A percentile compares a stretch with the other conserved stretches of the same genome.
These are phyloP conservation scores for Pterocles orientalis DNA, from an alignment of 2,113 vertebrate species.

Conservation along the genomic window DNA sequence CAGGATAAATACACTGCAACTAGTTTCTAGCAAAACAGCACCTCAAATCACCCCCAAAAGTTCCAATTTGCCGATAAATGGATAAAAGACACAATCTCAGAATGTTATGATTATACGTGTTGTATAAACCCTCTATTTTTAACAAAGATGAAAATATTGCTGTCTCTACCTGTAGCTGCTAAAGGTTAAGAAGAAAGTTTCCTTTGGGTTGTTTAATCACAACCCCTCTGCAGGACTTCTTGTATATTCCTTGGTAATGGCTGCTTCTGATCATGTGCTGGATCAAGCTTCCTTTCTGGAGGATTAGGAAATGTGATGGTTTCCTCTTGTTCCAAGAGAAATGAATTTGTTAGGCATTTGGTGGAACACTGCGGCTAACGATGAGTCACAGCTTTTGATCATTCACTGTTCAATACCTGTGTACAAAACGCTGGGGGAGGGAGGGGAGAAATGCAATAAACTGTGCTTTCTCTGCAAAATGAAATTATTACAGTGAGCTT, in stretches of 20 bases:
- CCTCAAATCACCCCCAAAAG: not conserved
- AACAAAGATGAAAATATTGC: not conserved
- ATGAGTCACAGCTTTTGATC: not conserved
- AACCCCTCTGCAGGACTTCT: not conserved
- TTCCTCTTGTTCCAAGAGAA: not conserved
- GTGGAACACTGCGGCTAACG: not conserved
- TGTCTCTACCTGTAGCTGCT: not conserved
- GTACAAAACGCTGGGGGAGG: not conserved
- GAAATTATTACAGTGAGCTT: conserved; percentile 36
- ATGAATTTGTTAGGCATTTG: not conserved
- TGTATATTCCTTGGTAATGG: not conserved
- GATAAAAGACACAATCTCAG: not conserved
- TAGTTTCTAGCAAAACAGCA: not conserved
- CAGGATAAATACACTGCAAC: not conserved
- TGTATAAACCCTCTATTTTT: not conserved
- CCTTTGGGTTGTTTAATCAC: not conserved
- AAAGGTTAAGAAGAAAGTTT: not conserved
- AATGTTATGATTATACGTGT: not conserved
- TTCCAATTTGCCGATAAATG: not conserved
- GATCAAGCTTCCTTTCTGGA: not conserved
- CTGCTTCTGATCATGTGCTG: not conserved
- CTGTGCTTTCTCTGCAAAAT: conserved; percentile 8
- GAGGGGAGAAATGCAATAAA: not conserved
- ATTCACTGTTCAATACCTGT: not conserved
- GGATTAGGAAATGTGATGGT: not conserved